These are phyloP conservation scores for Linurgus olivaceus DNA, from an alignment of 2,797 vertebrate species.

Conservation along the genomic window DNA sequence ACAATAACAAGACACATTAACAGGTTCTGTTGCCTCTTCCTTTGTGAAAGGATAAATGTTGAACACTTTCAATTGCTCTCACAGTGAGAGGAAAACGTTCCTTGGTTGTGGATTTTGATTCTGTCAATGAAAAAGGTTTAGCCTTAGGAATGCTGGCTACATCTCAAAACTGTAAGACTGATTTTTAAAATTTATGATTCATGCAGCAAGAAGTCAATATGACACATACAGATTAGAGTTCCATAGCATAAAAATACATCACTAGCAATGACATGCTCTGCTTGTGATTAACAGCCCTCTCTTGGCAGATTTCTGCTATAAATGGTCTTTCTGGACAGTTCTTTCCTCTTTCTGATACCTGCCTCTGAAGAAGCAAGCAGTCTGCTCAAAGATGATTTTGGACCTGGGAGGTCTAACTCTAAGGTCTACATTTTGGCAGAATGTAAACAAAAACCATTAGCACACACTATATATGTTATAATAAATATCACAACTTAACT, in stretches of 20 bases:
- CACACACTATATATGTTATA: not conserved
- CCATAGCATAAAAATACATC: slow-evolving; percentile 69
- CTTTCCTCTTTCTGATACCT: slow-evolving; percentile 1
- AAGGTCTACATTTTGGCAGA: slow-evolving; percentile 66
- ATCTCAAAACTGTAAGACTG: slow-evolving; percentile 69
- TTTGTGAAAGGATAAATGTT: slow-evolving; percentile 57
- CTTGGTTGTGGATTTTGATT: slow-evolving; percentile 63
- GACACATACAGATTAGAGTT: slow-evolving; percentile 75
- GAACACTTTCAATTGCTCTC: slow-evolving; percentile 50
- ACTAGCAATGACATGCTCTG: slow-evolving; percentile 68
- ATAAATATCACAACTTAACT: slow-evolving; percentile 45
- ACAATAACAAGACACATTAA: slow-evolving; percentile 74
- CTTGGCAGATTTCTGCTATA: slow-evolving; percentile 55
- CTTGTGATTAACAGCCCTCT: slow-evolving; percentile 58
- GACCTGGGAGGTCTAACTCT: slow-evolving; percentile 43
- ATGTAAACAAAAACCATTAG: slow-evolving; percentile 51
- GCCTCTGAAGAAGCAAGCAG: slow-evolving; percentile 29
- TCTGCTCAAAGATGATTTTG: slow-evolving; percentile 22
- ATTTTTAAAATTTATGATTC: slow-evolving; percentile 76
- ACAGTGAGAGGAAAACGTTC: slow-evolving; percentile 34
- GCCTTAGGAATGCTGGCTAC: slow-evolving; percentile 78
- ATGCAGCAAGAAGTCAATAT: slow-evolving; percentile 80
- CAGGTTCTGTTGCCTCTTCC: slow-evolving; percentile 68
- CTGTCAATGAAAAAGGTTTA: slow-evolving; percentile 78
- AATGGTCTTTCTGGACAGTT: slow-evolving; percentile 6